These are phyloP conservation scores for Psephotus haematonotus DNA, from an alignment of 2,113 vertebrate species.

Conservation along the genomic window DNA sequence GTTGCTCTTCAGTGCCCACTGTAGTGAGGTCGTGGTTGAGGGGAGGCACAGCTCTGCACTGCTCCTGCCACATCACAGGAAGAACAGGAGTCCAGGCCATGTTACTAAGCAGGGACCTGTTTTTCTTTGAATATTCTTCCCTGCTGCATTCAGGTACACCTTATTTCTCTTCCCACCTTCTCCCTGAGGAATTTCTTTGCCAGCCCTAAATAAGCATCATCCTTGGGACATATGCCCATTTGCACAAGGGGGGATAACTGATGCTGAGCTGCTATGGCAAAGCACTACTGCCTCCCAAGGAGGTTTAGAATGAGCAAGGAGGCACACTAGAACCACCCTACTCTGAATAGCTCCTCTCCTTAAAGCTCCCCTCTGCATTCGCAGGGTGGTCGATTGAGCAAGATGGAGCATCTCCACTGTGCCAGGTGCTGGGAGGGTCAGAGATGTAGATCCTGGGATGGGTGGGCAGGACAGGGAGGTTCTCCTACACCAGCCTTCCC, in stretches of 20 bases:
- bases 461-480: too few species aligned
- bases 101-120: neutral
- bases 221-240: fast-evolving
- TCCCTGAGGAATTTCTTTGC: neutral
- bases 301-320: neutral
- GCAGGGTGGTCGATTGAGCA: neutral
- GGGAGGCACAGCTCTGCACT: neutral
- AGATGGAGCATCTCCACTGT: neutral
- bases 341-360: neutral
- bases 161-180: neutral
- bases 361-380: neutral
- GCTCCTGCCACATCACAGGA: fast-evolving
- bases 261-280: neutral
- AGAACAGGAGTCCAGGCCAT: neutral
- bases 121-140: neutral
- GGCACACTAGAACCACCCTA: neutral
- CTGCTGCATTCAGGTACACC: neutral
- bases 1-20: neutral
- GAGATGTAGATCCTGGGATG: too few species aligned
- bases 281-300: neutral
- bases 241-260: neutral
- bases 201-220: neutral
- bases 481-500: neutral
- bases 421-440: fast-evolving
- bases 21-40: neutral